Conservation (phyloP, 2,888 invertebrate genomes). For the Nomada ferruginata region DNA sequence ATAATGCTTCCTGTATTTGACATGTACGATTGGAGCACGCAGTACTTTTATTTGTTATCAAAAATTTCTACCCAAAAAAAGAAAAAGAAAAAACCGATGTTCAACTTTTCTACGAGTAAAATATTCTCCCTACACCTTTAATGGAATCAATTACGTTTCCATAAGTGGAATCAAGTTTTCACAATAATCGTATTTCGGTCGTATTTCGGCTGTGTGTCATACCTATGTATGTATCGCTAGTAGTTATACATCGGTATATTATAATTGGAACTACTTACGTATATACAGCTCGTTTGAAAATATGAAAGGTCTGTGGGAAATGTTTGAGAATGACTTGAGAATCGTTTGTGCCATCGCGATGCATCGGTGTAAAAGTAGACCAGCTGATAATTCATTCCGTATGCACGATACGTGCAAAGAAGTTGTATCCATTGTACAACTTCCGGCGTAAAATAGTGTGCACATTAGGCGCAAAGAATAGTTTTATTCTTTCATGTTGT, state of each 20-base stretch:
- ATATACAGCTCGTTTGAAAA: not conserved
- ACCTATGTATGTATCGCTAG: no score
- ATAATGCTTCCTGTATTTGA: not conserved
- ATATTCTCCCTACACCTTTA: no score
- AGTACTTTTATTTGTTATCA: not conserved
- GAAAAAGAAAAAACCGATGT: not conserved
- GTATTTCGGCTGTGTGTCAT: no score
- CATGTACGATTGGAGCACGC: slow-evolving; percentile 1
- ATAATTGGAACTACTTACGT: no score
- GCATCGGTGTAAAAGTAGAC: not conserved
- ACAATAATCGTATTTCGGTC: not conserved
- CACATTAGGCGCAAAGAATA: not conserved
- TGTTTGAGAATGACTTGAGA: not conserved
- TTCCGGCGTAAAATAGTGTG: not conserved
- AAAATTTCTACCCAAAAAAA: not conserved
- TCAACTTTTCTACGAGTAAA: no score
- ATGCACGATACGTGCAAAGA: not conserved
- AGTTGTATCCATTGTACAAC: slow-evolving; percentile 2
- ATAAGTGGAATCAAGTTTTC: not conserved
- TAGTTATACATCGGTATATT: no score
- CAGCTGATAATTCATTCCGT: not conserved
- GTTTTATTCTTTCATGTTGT: not conserved
- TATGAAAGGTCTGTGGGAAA: not conserved
- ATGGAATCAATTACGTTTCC: not conserved
- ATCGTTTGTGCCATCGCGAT: not conserved